These are phyloP conservation scores for Colius striatus DNA, from an alignment of 2,113 vertebrate species.

Conservation along the genomic window DNA sequence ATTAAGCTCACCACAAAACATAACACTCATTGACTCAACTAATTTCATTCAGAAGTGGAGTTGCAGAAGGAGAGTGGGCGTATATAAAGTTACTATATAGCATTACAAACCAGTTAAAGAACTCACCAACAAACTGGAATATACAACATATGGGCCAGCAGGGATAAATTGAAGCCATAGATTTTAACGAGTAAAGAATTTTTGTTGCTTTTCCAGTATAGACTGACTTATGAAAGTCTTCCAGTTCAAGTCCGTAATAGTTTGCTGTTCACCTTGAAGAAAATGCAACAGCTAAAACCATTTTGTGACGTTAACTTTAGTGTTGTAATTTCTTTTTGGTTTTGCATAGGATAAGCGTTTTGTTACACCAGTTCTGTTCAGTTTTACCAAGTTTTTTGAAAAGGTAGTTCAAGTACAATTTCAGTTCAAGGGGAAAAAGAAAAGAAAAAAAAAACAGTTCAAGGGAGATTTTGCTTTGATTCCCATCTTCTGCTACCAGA, in stretches of 20 bases:
- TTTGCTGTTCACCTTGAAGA: background rate
- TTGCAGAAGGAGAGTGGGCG: background rate
- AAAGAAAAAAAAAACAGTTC: background rate
- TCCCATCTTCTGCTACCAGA: background rate
- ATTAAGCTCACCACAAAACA: background rate
- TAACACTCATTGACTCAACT: background rate
- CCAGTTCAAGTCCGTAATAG: background rate
- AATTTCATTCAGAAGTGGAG: conserved; percentile 21
- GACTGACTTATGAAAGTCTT: background rate
- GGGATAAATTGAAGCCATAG: background rate
- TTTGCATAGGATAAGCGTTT: background rate
- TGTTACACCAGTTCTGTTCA: background rate
- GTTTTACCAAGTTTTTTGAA: background rate
- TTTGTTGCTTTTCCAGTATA: background rate
- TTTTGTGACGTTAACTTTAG: background rate
- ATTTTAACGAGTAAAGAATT: background rate
- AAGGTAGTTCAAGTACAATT: background rate
- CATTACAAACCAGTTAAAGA: background rate
- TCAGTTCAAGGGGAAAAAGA: background rate
- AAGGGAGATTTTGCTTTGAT: background rate
- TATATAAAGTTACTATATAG: background rate
- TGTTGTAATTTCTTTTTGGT: too few species aligned
- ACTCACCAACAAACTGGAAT: background rate
- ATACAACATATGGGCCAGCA: background rate
- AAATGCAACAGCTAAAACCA: background rate